phyloP scores from a whole-genome alignment of 2,797 vertebrate species.

The Naso thynnoides region DNA sequence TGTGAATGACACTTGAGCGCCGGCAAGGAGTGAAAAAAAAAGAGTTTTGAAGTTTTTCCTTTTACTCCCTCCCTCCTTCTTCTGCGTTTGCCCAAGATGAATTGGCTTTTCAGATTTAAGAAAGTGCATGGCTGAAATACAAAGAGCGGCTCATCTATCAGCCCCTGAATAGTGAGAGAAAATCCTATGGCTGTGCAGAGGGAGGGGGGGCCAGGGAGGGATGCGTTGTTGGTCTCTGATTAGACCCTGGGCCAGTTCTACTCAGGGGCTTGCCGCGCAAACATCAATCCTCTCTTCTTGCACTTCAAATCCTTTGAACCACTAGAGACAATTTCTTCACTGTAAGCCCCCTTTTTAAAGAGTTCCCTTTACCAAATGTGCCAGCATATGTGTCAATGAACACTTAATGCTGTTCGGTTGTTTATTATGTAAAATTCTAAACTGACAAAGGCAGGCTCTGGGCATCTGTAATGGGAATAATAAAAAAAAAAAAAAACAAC shows the following conservation, averaged over 20 bases:
- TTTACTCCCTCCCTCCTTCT: conserved; percentile 54
- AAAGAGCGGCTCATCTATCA: conserved; percentile 86
- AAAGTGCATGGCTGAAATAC: conserved; percentile 85
- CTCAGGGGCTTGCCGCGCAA: conserved; percentile 71
- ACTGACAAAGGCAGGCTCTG: conserved; percentile 52
- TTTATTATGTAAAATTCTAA: conserved; percentile 67
- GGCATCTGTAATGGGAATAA: conserved; percentile 47
- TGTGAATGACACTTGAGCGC: conserved; percentile 78
- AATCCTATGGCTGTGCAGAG: conserved; percentile 77
- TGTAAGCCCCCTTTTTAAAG: conserved; percentile 70
- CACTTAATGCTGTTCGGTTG: conserved; percentile 61
- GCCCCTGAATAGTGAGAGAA: conserved; percentile 82
- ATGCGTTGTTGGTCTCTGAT: conserved; percentile 81
- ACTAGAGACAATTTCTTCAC: conserved; percentile 79
- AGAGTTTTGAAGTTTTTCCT: conserved; percentile 73
- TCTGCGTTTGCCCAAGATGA: conserved; percentile 81
- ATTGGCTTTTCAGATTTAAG: conserved; percentile 87
- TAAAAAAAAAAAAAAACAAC: conserved; percentile 35
- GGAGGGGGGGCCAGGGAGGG: conserved; percentile 9
- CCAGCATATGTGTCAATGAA: conserved; percentile 63
- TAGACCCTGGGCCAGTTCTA: conserved; percentile 81
- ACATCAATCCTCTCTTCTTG: conserved; percentile 82
- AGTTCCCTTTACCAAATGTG: conserved; percentile 67
- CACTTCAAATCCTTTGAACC: conserved; percentile 82
- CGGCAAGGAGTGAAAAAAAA: conserved; percentile 53